Percentiles rank a stretch among this genome's conserved stretches.
phyloP scores from a whole-genome alignment of 2,888 invertebrate species.

The Adineta ricciae region DNA sequence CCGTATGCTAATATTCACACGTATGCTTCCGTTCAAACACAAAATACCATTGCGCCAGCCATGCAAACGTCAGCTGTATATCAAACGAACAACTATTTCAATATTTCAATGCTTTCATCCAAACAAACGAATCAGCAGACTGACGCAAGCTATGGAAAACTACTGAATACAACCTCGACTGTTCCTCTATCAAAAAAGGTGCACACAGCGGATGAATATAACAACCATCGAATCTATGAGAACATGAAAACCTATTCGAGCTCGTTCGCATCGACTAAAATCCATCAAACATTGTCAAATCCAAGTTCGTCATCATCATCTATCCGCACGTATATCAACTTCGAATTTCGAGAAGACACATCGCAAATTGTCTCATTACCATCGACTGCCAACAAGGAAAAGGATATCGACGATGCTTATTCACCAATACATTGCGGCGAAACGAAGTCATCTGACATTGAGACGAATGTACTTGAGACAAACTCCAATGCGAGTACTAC shows the following conservation, averaged over 20 bases:
- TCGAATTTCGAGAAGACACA: not conserved
- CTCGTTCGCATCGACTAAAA: not conserved
- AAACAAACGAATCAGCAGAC: not conserved
- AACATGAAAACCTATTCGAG: not conserved
- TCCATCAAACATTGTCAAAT: not conserved
- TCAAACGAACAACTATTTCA: not conserved
- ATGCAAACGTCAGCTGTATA: not conserved
- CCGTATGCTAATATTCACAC: not conserved
- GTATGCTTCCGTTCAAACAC: too few species aligned
- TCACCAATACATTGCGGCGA: not conserved
- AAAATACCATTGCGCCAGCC: too few species aligned
- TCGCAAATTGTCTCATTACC: not conserved
- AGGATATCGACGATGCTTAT: not conserved
- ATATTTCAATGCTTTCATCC: not conserved
- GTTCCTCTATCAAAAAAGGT: not conserved
- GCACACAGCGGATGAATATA: not conserved
- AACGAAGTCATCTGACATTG: not conserved
- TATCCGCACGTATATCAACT: not conserved
- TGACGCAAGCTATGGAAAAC: not conserved
- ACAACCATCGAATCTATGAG: not conserved
- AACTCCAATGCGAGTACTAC: not conserved
- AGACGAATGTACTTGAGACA: not conserved
- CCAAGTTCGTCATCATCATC: not conserved
- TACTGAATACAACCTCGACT: not conserved
- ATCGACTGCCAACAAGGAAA: not conserved